A percentile compares a stretch with the other conserved stretches of the same genome.
Evolutionary conservation across 1,140 invertebrate species (phyloP).

Genomic region (Drosophila erecta): DNA sequence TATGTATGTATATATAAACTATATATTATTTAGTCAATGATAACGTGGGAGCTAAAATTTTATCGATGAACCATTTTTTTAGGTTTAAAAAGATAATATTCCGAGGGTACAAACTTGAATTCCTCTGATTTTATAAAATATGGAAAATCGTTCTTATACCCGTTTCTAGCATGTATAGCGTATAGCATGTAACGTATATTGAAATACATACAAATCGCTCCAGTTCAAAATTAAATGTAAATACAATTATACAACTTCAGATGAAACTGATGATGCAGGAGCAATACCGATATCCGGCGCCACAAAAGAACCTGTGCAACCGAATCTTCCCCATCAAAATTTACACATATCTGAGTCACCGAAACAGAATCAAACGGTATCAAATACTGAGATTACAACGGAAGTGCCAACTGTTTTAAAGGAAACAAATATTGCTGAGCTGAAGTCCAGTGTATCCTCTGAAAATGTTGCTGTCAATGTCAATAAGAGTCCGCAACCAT

Average conservation of each 20-base stretch:
- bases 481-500: neutral
- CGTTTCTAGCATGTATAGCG: no score
- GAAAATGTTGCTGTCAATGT: neutral
- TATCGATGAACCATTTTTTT: no score
- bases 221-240: no score
- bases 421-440: constrained; percentile 1
- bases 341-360: constrained; percentile 4
- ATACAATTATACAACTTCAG: constrained; percentile 1
- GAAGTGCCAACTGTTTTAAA: constrained; percentile 2
- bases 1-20: no score
- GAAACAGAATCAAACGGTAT: constrained; percentile 6
- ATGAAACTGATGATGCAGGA: constrained; percentile 52
- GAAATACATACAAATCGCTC: no score
- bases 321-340: constrained; percentile 20
- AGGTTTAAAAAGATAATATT: no score
- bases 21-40: no score
- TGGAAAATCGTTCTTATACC: no score
- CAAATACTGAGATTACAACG: constrained; percentile 16
- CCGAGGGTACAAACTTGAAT: no score
- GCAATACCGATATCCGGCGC: constrained; percentile 9
- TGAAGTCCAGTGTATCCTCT: neutral
- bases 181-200: no score
- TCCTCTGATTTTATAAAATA: no score
- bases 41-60: no score
- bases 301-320: constrained; percentile 19